A percentile compares a stretch with the other conserved stretches of the same genome.
phyloP scores from a whole-genome alignment of 2,888 invertebrate genomes.

The Conistra vaccinii region DNA sequence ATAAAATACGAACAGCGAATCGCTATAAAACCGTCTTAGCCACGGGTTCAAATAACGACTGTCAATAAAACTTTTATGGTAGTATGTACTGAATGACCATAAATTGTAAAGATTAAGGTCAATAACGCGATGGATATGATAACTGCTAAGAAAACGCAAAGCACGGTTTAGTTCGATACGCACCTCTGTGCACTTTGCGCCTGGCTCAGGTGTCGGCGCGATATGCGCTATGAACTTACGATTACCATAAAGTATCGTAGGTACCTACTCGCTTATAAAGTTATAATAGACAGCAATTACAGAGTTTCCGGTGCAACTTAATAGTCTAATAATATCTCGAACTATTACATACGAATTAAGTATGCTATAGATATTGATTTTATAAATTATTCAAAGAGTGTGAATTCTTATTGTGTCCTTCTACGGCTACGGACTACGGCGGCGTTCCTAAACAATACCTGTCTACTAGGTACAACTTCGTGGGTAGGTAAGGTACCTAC shows the following conservation, averaged over 20 bases:
- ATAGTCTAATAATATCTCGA: conserved; percentile 53
- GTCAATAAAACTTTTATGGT: conserved; percentile 88
- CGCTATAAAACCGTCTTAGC: conserved; percentile 77
- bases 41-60: conserved; percentile 84
- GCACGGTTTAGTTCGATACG: conserved; percentile 62
- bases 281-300: conserved; percentile 61
- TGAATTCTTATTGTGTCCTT: conserved; percentile 12
- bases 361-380: conserved; percentile 35
- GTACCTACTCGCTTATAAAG: conserved; percentile 52
- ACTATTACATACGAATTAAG: conserved; percentile 45
- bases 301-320: conserved; percentile 63
- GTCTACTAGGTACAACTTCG: neutral
- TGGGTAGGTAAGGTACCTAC: neutral
- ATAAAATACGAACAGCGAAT: conserved; percentile 74
- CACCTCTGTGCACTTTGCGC: conserved; percentile 59
- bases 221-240: conserved; percentile 25
- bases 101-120: conserved; percentile 89
- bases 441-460: neutral
- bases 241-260: conserved; percentile 40
- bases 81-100: conserved; percentile 86
- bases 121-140: conserved; percentile 87
- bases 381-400: conserved; percentile 35
- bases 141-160: conserved; percentile 79
- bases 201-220: conserved; percentile 37
- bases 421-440: neutral